Conservation (phyloP, 2,797 vertebrate genomes). For the Liasis olivaceus region DNA sequence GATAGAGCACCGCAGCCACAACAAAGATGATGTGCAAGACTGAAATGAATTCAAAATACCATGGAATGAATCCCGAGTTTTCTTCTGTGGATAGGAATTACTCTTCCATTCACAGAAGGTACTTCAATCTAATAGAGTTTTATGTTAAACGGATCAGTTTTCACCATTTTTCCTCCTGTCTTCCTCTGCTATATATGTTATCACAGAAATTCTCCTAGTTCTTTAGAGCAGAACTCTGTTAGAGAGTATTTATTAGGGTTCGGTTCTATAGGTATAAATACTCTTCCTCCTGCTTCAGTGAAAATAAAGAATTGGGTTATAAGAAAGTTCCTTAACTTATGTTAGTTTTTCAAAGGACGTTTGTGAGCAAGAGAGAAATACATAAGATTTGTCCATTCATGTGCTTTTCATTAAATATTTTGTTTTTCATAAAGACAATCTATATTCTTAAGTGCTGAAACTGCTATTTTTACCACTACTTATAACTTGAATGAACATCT, state of each 20-base stretch:
- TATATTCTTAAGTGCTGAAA: neutral
- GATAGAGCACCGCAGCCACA: neutral
- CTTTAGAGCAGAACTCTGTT: neutral
- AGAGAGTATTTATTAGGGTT: neutral
- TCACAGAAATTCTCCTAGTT: neutral
- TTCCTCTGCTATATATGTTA: neutral
- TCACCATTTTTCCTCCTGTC: neutral
- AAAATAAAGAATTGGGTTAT: conserved; percentile 40
- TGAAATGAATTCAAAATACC: conserved; percentile 52
- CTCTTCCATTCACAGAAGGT: neutral
- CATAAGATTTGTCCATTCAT: conserved; percentile 29
- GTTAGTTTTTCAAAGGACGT: neutral
- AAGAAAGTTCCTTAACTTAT: conserved; percentile 25
- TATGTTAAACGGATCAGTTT: neutral
- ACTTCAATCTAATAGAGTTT: neutral
- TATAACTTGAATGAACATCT: neutral
- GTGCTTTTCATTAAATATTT: neutral
- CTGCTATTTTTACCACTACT: neutral
- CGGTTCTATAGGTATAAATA: neutral
- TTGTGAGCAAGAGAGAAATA: neutral
- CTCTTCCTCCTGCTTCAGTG: conserved; percentile 54
- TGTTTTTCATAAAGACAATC: neutral
- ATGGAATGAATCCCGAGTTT: neutral
- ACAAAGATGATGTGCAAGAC: conserved; percentile 41
- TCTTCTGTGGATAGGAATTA: neutral